Conservation (phyloP, 2,888 invertebrate species). For the Acanthosoma haemorrhoidale region DNA sequence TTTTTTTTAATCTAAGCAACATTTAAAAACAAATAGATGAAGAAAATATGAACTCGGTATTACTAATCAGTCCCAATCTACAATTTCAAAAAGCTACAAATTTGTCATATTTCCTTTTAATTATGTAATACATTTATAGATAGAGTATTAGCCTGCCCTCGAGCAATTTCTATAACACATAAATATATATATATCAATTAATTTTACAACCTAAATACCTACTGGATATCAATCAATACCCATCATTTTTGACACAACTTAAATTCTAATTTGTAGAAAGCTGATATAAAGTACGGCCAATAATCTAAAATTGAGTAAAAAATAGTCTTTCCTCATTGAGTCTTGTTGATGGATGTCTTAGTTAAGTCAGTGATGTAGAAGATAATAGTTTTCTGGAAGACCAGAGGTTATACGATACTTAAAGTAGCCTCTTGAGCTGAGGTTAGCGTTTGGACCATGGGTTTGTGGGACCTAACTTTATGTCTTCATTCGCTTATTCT, state of each 20-base stretch:
- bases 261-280: not conserved
- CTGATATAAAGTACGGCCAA: not conserved
- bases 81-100: too few relatives aligned
- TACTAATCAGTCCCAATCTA: not conserved
- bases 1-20: not conserved
- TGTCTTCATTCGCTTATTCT: too few relatives aligned
- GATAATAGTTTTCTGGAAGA: not conserved
- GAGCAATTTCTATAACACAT: too few relatives aligned
- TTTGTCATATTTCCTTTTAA: too few relatives aligned
- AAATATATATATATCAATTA: not conserved
- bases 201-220: not conserved
- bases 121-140: too few relatives aligned
- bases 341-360: not conserved
- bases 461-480: too few relatives aligned
- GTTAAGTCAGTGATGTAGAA: not conserved
- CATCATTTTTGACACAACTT: too few relatives aligned
- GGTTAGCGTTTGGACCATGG: too few relatives aligned
- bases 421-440: too few relatives aligned
- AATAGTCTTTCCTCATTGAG: slow-evolving; percentile 1
- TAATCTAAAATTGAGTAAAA: not conserved
- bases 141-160: too few relatives aligned
- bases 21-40: too few relatives aligned
- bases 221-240: not conserved
- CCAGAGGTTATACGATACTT: not conserved
- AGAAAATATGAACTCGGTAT: too few relatives aligned